Conservation (phyloP, 2,888 invertebrate species). For the Hipparchia semele region DNA sequence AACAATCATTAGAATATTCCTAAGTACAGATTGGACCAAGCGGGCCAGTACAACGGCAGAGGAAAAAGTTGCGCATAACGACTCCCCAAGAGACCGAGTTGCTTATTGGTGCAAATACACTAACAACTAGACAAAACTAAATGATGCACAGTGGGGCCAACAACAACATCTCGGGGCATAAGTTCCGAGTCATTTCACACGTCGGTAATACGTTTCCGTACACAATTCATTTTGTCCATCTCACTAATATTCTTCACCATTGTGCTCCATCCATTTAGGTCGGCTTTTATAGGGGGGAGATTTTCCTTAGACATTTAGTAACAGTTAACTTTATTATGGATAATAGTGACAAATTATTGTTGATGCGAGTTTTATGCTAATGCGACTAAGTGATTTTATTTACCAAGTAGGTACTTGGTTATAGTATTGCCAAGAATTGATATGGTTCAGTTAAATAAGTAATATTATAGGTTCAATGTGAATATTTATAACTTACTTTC, state of each 20-base stretch:
- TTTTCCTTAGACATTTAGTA: slow-evolving; percentile 47
- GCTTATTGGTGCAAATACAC: background rate
- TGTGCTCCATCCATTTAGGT: slow-evolving; percentile 56
- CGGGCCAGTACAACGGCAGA: background rate
- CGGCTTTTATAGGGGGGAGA: slow-evolving; percentile 46
- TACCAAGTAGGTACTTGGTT: background rate
- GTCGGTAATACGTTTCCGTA: slow-evolving; percentile 50
- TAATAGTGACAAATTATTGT: slow-evolving; percentile 60
- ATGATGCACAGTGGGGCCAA: slow-evolving; percentile 17
- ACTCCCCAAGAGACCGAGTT: background rate
- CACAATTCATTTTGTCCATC: slow-evolving; percentile 36
- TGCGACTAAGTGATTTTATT: slow-evolving; percentile 42
- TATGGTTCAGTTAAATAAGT: background rate
- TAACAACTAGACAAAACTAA: slow-evolving; percentile 45
- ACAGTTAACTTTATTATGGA: slow-evolving; percentile 57
- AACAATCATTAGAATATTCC: background rate
- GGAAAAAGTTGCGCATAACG: background rate
- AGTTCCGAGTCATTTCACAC: slow-evolving; percentile 68
- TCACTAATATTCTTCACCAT: slow-evolving; percentile 42
- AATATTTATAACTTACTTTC: background rate
- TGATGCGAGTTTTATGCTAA: slow-evolving; percentile 71
- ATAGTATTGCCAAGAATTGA: background rate
- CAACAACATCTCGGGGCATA: slow-evolving; percentile 45
- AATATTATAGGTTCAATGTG: background rate
- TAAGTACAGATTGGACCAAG: background rate